These are phyloP conservation scores for Phylloscopus trochilus DNA, from an alignment of 2,113 vertebrate species.

Conservation along the genomic window DNA sequence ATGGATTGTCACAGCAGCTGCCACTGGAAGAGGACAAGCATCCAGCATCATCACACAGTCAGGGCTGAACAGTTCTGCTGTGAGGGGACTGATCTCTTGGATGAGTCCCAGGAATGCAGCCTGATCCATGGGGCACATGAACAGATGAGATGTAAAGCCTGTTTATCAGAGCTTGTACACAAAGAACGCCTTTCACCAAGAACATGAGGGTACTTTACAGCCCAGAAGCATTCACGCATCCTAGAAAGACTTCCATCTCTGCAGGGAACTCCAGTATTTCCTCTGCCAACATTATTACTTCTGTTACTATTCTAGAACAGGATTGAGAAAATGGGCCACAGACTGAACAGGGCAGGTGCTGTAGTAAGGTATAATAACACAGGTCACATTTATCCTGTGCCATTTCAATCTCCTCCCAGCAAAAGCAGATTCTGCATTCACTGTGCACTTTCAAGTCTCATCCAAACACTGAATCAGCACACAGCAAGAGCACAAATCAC, in stretches of 20 bases:
- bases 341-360: background rate
- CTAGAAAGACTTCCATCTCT: background rate
- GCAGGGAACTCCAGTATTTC: background rate
- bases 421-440: background rate
- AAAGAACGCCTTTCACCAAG: background rate
- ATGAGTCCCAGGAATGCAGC: background rate
- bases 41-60: background rate
- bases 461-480: background rate
- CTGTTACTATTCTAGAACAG: background rate
- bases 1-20: background rate
- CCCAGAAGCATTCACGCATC: background rate
- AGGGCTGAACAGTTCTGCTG: background rate
- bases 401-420: background rate
- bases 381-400: background rate
- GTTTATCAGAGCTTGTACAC: background rate
- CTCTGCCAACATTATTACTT: background rate
- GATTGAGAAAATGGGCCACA: background rate
- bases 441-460: background rate
- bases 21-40: background rate
- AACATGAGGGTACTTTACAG: background rate
- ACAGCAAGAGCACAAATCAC: fast-evolving
- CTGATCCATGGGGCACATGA: background rate
- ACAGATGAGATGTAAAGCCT: background rate
- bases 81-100: background rate
- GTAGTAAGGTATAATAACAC: fast-evolving